Base-by-base conservation (phyloP, 2,113 vertebrate species). In the Danio rerio region DNA sequence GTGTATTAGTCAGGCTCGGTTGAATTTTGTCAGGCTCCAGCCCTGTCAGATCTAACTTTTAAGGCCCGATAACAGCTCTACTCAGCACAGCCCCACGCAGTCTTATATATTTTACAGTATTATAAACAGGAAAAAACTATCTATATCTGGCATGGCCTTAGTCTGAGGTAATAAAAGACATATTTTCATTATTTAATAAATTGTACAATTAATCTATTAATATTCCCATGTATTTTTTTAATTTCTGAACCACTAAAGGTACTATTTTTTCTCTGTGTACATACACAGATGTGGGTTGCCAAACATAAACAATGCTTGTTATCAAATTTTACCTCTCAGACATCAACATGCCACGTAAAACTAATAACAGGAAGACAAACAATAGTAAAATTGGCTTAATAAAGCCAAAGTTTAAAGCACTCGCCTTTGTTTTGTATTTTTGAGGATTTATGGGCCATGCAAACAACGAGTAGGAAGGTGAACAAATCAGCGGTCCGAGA, bases 371-470 rank as follows among this genome's bases (percentile, higher is more conserved):
- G 15, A 63, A 5, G 45, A 40, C 43, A 66, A 66, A 78, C 63
- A 78, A 13, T 55, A 66, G 31, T 15, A 65, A 78, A 78, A 53
- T 53, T 40, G 49, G 61, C 71, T 43, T 56, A 74, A 74, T 56
- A 74, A 74, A 56, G 21, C 8, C 76, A 10, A 21, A 10, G 9
- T 62, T 77, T 40, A 53, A 78, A 66, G 76, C 61, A 65, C 6
- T 78, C 3, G 1, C 3, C 21, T 6, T 78, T 8, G n/a, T n/a
- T 66, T 78, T 42, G 31, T n/a, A 53, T 43, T 53, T 15, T 15
- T 1, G 21, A 42, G 58, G 18, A 78, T 78, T 66, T 66, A 78
- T 18, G 47, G 21, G 12, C 45, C 20, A 77, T 53, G 61, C 76
- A 65, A 53, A 78, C 61, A 66, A 40, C 18, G 47, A 63, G 9